A percentile compares a stretch with the other conserved stretches of the same genome.
Evolutionary conservation across 2,888 invertebrate species (phyloP).

Genomic region (Agrotis puta): DNA sequence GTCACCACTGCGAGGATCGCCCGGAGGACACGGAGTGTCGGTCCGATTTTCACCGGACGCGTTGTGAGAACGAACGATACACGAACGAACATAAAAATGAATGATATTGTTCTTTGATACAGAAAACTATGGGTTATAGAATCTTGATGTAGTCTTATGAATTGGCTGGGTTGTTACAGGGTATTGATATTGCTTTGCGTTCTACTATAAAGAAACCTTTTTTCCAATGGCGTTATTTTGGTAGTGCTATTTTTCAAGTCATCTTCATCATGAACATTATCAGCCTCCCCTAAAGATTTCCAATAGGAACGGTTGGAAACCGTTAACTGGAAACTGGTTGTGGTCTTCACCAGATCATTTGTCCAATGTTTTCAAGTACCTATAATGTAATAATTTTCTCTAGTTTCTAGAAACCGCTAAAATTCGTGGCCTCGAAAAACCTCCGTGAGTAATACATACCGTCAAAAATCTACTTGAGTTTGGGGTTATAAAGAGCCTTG

Average conservation of each 20-base stretch:
- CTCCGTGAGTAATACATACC: background rate
- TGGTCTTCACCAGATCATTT: too few species aligned
- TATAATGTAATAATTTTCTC: too few species aligned
- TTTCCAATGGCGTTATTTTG: background rate
- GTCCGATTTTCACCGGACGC: too few species aligned
- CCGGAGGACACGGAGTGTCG: too few species aligned
- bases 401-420: background rate
- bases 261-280: background rate
- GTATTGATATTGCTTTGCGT: conserved; percentile 10
- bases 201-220: conserved; percentile 5
- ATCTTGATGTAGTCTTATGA: conserved; percentile 55
- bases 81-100: conserved; percentile 57
- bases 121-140: conserved; percentile 56
- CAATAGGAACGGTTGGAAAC: too few species aligned
- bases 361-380: too few species aligned
- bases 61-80: conserved; percentile 13
- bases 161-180: conserved; percentile 20
- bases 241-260: background rate
- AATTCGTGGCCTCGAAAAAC: background rate
- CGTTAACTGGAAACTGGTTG: too few species aligned
- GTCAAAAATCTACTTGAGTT: background rate
- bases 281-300: too few species aligned
- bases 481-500: background rate
- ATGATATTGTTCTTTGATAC: conserved; percentile 61
- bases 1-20: too few species aligned